Conservation (phyloP, 2,888 invertebrate species). For the Hemistola chrysoprasaria region DNA sequence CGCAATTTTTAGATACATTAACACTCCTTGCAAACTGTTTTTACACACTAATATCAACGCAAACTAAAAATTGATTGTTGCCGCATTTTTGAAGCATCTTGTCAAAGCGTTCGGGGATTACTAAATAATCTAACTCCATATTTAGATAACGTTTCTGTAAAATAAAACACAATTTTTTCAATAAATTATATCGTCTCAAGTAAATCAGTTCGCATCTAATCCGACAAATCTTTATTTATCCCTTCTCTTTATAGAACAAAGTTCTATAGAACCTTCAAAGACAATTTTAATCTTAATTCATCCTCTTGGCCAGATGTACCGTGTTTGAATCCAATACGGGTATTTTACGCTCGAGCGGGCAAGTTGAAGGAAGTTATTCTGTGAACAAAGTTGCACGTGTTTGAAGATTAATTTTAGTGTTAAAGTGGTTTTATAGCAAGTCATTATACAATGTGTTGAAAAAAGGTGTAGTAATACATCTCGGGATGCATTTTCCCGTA, state of each 20-base stretch:
- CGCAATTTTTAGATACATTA: no score
- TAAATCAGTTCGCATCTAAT: constrained; percentile 17
- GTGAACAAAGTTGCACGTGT: constrained; percentile 19
- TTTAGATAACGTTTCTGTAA: no score
- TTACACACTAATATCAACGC: no score
- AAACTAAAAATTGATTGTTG: no score
- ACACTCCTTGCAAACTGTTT: no score
- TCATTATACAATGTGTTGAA: no score
- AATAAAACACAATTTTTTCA: no score
- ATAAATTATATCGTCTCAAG: constrained; percentile 6
- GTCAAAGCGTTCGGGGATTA: no score
- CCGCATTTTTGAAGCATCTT: no score
- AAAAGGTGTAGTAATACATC: no score
- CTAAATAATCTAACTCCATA: no score
- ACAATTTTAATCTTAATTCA: constrained; percentile 26
- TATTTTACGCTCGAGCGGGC: constrained; percentile 27
- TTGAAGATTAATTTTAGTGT: constrained; percentile 27
- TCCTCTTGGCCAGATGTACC: constrained; percentile 21
- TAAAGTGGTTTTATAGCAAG: constrained; percentile 14
- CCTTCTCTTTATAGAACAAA: constrained; percentile 16
- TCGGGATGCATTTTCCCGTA: no score
- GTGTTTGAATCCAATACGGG: constrained; percentile 26
- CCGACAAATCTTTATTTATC: constrained; percentile 20
- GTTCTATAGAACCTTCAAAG: constrained; percentile 19
- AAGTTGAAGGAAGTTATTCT: constrained; percentile 20